Evolutionary conservation across 2,888 invertebrate genomes (phyloP), one percentile per base, ranked within the genome.

Genomic region (Andrena flavipes): DNA sequence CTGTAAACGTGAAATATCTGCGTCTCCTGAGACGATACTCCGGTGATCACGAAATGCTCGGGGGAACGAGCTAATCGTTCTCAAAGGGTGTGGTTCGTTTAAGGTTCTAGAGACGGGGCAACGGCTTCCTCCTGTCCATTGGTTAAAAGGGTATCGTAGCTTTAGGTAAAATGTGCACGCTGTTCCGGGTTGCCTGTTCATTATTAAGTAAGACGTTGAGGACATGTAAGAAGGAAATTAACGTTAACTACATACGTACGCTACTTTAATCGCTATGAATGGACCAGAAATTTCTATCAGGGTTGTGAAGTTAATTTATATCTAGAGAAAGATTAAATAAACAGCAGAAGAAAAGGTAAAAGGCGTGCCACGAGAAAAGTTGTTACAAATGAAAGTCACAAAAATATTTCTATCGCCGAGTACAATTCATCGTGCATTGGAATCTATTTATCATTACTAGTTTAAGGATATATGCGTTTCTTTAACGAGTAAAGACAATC

Each of bases 51-150:
- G 82, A 71, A 60, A 16, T 26, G 26, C 56, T 64, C 51, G 49
- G 65, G 30, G 33, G 33, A 29, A 67, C 60, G 56, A 64, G 29
- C 23, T 33, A 68, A 30, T 16, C 42, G 42, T 4, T 4, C 59
- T 64, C 26, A 63, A 56, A 8, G 13, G 30, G 23, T 59, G 23
- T 20, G 16, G 29, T 70, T 68, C 2, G 64, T 20, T 51, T 7
- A 16, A 49, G 16, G 23, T 20, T 49, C 29, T 51, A 49, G 48
- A 26, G 30, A 67, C 63, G 56, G 26, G 30, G 67, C 49, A 64
- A 20, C 51, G 60, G 56, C 74, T 73, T 71, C 77, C 76, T 67
- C 56, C 49, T 77, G 77, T 71, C 51, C 63, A 74, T 81, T 62
- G 26, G 42, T 65, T 26, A n/a, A 77, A 42, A 62, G 59, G 42